Percentiles rank a stretch among this genome's conserved stretches.
These are phyloP conservation scores for Popillia japonica DNA, from an alignment of 1,140 invertebrate species.

Conservation along the genomic window DNA sequence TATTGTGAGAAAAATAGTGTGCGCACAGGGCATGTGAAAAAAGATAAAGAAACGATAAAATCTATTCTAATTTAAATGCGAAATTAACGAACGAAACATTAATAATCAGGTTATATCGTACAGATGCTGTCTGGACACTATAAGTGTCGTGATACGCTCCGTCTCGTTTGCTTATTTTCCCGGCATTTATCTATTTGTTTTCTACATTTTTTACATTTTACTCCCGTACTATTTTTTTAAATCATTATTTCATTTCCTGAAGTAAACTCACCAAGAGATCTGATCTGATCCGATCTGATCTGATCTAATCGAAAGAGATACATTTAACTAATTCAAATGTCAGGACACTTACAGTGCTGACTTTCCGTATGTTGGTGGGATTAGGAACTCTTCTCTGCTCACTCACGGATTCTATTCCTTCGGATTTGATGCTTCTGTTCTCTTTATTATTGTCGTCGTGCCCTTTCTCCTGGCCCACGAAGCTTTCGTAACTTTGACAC, in stretches of 20 bases:
- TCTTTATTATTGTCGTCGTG: conserved; percentile 88
- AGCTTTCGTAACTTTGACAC: conserved; percentile 88
- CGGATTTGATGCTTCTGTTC: conserved; percentile 88
- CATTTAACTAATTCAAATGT: conserved; percentile 57
- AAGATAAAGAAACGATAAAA: conserved; percentile 36
- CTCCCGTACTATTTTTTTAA: neutral
- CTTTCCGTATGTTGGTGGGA: conserved; percentile 81
- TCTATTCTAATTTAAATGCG: conserved; percentile 36
- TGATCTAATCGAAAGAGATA: conserved; percentile 42
- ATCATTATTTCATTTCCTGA: neutral
- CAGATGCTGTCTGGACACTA: conserved; percentile 59
- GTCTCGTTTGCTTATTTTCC: conserved; percentile 3
- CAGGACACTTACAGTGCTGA: conserved; percentile 83
- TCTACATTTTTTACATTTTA: neutral
- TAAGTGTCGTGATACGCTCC: conserved; percentile 59
- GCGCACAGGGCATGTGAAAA: conserved; percentile 37
- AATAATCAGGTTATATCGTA: conserved; percentile 23
- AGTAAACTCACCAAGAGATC: neutral
- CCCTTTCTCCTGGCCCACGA: conserved; percentile 85
- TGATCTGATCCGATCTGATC: too few relatives aligned
- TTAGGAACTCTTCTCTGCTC: conserved; percentile 74
- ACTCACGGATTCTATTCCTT: conserved; percentile 84
- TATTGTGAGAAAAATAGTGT: conserved; percentile 31
- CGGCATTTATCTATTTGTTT: neutral
- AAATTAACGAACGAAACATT: conserved; percentile 43